phyloP scores from a whole-genome alignment of 2,888 invertebrate genomes.

The Tanytarsus gracilentus region DNA sequence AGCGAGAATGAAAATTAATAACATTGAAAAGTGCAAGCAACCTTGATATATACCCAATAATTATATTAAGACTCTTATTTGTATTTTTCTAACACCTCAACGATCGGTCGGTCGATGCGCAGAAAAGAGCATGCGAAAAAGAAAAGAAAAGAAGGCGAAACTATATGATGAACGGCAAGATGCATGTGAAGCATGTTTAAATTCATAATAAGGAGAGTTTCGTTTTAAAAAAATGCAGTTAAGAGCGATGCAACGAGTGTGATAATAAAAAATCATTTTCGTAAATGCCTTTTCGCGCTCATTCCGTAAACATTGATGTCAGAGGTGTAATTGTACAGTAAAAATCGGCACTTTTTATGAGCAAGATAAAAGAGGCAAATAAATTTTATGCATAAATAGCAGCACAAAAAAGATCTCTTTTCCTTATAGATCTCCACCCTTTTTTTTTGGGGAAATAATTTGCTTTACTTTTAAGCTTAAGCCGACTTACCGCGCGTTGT shows the following conservation, averaged over 20 bases:
- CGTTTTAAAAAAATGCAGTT: slow-evolving; percentile 25
- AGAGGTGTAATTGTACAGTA: slow-evolving; percentile 24
- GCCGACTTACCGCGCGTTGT: no score
- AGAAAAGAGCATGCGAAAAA: not conserved
- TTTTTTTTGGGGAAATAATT: no score
- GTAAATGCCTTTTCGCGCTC: slow-evolving; percentile 18
- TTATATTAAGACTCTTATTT: slow-evolving; percentile 29
- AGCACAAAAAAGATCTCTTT: not conserved
- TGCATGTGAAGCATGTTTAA: slow-evolving; percentile 15
- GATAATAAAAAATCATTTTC: slow-evolving; percentile 28
- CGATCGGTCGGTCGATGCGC: not conserved
- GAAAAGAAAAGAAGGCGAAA: not conserved
- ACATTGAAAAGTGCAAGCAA: slow-evolving; percentile 24
- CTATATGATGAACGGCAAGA: not conserved
- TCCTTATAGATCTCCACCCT: no score
- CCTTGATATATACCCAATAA: slow-evolving; percentile 29
- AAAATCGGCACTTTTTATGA: slow-evolving; percentile 9
- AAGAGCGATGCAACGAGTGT: slow-evolving; percentile 24
- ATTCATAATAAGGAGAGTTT: slow-evolving; percentile 27
- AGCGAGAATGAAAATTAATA: slow-evolving; percentile 22
- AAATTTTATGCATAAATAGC: slow-evolving; percentile 5
- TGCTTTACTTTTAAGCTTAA: no score
- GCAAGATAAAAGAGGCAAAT: slow-evolving; percentile 1
- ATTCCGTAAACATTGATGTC: slow-evolving; percentile 11
- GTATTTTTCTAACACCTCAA: slow-evolving; percentile 29